Evolutionary conservation across 2,888 invertebrate genomes (phyloP).

Genomic region (Cheilosia impressa): DNA sequence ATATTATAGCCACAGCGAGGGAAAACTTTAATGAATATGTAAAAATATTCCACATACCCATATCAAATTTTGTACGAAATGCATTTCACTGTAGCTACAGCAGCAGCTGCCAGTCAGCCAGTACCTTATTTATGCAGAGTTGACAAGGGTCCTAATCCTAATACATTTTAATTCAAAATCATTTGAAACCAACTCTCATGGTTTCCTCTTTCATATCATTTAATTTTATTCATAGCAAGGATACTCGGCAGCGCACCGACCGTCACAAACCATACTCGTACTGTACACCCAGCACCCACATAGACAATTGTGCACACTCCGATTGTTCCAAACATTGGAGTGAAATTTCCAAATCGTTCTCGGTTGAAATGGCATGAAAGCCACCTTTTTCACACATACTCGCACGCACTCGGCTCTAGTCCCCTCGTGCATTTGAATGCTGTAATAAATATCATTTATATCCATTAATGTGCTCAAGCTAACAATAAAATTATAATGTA

Average conservation of each 20-base stretch:
- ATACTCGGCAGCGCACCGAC: neutral
- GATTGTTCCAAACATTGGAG: constrained; percentile 63
- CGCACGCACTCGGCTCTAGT: neutral
- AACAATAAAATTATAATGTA: constrained; percentile 69
- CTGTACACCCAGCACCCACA: neutral
- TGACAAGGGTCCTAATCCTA: constrained; percentile 69
- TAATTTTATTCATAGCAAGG: constrained; percentile 71
- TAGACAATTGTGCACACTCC: constrained; percentile 68
- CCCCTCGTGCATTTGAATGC: constrained; percentile 63
- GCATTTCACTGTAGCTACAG: constrained; percentile 29
- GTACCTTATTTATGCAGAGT: constrained; percentile 61
- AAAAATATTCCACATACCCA: constrained; percentile 61
- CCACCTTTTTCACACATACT: constrained; percentile 31
- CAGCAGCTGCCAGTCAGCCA: constrained; percentile 57
- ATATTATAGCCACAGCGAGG: neutral
- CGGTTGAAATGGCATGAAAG: constrained; percentile 64
- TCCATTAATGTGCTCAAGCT: constrained; percentile 67
- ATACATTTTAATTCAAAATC: constrained; percentile 71
- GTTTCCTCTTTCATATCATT: constrained; percentile 49
- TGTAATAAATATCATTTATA: constrained; percentile 70
- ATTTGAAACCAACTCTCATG: constrained; percentile 52
- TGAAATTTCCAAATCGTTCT: constrained; percentile 64
- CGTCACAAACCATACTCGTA: neutral
- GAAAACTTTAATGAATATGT: constrained; percentile 54
- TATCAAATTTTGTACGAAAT: constrained; percentile 28